Base-by-base conservation (phyloP, 2,113 vertebrate species). In the Dermatemys mawii region DNA sequence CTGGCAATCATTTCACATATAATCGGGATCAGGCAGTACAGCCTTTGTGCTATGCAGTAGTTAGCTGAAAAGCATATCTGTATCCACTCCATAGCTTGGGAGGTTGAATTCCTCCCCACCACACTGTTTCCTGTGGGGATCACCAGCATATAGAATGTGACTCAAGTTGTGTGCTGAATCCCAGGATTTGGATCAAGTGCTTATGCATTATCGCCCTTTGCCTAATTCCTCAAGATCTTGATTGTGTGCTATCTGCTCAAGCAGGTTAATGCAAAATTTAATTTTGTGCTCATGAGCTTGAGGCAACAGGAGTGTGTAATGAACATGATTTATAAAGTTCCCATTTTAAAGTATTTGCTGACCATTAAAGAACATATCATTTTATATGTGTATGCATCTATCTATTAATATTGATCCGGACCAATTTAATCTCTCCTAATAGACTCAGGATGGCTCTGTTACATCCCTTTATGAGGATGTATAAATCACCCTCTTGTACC, bases 311-410 rank as follows among this genome's bases (percentile, higher is more conserved):
- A 87, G 1, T 93, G n/a, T 90, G 67, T 89, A 95, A 96, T 97
- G 95, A 95, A 95, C 60, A 49, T 97, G 92, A 96, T 96, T 96
- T 96, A 97, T 92, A 93, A 94, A 93, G 49, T 94, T 96, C 78
- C 87, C 12, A 81, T 95, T 94, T 97, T 96, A 32, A 17, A 27
- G 38, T 85, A 16, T 84, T 67, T 67, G 13, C 81, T 96, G 85
- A 51, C 44, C 57, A 78, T 92, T 88, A 92, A 93, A 96, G 91
- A 90, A 96, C 95, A 95, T 90, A 93, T 70, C 78, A 92, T 60
- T 88, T 24, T 79, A 24, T 78, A 27, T 89, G 67, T 88, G 41
- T 89, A 50, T 83, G 48, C 87, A 79, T 94, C 86, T 93, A 93
- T 67, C 16, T 67, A 19, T 91, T 94, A 94, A 81, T 93, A 87